Evolutionary conservation across 2,888 invertebrate genomes (phyloP).

Genomic region (Ennomos quercinarius): DNA sequence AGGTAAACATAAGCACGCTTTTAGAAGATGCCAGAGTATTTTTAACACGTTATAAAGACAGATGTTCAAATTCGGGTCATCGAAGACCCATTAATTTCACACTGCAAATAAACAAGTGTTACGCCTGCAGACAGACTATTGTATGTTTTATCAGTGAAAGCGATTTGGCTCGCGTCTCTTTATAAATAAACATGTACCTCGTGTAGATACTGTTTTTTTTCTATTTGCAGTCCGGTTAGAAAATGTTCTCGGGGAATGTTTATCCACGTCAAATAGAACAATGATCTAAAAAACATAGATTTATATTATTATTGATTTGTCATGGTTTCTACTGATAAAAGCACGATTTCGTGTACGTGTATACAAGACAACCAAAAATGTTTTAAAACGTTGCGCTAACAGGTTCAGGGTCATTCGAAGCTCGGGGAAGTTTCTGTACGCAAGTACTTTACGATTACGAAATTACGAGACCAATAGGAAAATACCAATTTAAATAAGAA

Average conservation of each 20-base stretch:
- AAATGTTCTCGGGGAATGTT: constrained; percentile 33
- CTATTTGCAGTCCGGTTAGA: constrained; percentile 51
- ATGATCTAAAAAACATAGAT: constrained; percentile 1
- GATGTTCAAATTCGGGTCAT: constrained; percentile 25
- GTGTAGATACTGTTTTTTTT: constrained; percentile 47
- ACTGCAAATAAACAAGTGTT: constrained; percentile 36
- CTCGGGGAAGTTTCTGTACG: too few species aligned
- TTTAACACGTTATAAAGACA: constrained; percentile 16
- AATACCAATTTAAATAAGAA: too few species aligned
- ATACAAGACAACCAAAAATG: too few species aligned
- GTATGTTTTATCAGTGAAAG: constrained; percentile 69
- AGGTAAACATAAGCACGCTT: constrained; percentile 18
- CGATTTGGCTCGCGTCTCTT: constrained; percentile 71
- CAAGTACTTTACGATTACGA: too few species aligned
- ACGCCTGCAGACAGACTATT: constrained; percentile 34
- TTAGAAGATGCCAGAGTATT: constrained; percentile 32
- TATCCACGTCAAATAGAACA: constrained; percentile 17
- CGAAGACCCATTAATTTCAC: constrained; percentile 38
- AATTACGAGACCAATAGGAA: too few species aligned
- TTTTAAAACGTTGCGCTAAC: too few species aligned
- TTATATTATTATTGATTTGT: neutral
- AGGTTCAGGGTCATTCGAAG: too few species aligned
- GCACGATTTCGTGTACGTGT: too few species aligned
- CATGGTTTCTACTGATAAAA: too few species aligned
- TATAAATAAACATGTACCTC: constrained; percentile 65